phyloP scores from a whole-genome alignment of 2,113 vertebrate genomes.

The Lagopus muta region DNA sequence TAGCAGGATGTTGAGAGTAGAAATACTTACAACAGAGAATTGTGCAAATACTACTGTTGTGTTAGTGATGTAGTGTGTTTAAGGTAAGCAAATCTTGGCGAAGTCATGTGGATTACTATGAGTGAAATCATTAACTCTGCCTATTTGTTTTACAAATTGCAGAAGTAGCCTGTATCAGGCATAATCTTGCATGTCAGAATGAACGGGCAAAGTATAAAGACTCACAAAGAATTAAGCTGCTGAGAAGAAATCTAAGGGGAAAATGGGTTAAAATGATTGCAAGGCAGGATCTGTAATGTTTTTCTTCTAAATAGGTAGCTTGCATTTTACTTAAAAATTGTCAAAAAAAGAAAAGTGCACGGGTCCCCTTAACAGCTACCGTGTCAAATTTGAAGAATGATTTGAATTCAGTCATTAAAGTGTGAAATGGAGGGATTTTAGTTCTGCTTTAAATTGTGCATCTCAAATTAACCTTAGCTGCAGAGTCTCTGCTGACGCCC shows the following conservation, averaged over 20 bases:
- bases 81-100: constrained; percentile 39
- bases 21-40: not conserved
- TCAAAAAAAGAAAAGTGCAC: not conserved
- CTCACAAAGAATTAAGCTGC: not conserved
- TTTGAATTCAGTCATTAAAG: constrained; percentile 59
- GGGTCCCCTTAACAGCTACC: constrained; percentile 51
- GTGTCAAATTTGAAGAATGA: constrained; percentile 62
- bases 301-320: not conserved
- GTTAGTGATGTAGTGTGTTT: constrained; percentile 24
- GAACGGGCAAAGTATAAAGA: not conserved
- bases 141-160: not conserved
- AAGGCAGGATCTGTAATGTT: not conserved
- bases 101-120: not conserved
- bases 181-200: not conserved
- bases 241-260: not conserved
- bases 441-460: constrained; percentile 62
- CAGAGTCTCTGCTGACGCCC: constrained; percentile 57
- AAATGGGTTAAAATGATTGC: not conserved
- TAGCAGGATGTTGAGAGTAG: not conserved
- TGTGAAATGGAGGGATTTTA: constrained; percentile 62
- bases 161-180: not conserved
- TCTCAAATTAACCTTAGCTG: constrained; percentile 67
- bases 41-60: not conserved
- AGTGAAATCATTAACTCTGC: constrained; percentile 18
- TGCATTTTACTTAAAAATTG: not conserved